phyloP scores from a whole-genome alignment of 2,113 vertebrate genomes.

The Pteruthius melanotis region DNA sequence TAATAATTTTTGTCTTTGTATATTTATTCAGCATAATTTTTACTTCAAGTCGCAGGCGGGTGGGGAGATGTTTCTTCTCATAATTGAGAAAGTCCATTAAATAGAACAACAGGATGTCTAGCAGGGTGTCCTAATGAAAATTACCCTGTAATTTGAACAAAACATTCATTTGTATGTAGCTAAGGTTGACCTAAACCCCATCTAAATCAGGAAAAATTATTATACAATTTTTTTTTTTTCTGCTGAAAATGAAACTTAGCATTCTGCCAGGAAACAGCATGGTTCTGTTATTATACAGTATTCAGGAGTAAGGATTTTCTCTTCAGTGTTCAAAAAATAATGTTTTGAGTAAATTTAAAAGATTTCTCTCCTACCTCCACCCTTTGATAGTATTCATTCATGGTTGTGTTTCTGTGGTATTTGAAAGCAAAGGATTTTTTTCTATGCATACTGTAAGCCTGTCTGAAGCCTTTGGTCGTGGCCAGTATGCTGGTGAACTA shows the following conservation, averaged over 20 bases:
- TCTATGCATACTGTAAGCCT: not conserved
- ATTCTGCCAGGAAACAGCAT: constrained; percentile 30
- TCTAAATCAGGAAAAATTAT: constrained; percentile 38
- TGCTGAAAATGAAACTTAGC: constrained; percentile 26
- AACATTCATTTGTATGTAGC: constrained; percentile 51
- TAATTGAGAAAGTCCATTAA: constrained; percentile 66
- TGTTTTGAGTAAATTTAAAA: not conserved
- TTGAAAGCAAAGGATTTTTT: not conserved
- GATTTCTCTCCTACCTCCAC: not conserved
- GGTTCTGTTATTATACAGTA: not conserved
- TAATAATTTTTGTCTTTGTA: constrained; percentile 12
- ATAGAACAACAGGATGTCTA: constrained; percentile 60
- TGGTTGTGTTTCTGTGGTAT: not conserved
- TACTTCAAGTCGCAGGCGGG: not conserved
- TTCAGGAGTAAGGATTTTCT: constrained; percentile 5
- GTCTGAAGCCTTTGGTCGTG: not conserved
- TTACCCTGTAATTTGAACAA: constrained; percentile 58
- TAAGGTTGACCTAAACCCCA: constrained; percentile 55
- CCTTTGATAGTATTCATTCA: not conserved
- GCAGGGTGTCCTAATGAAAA: constrained; percentile 62
- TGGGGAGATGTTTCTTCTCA: constrained; percentile 13
- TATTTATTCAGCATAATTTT: constrained; percentile 50
- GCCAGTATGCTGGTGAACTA: not conserved
- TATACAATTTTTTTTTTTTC: not conserved
- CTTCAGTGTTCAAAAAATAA: not conserved